Base-by-base conservation (phyloP, 2,888 invertebrate genomes). In the Ceratothoa steindachneri region DNA sequence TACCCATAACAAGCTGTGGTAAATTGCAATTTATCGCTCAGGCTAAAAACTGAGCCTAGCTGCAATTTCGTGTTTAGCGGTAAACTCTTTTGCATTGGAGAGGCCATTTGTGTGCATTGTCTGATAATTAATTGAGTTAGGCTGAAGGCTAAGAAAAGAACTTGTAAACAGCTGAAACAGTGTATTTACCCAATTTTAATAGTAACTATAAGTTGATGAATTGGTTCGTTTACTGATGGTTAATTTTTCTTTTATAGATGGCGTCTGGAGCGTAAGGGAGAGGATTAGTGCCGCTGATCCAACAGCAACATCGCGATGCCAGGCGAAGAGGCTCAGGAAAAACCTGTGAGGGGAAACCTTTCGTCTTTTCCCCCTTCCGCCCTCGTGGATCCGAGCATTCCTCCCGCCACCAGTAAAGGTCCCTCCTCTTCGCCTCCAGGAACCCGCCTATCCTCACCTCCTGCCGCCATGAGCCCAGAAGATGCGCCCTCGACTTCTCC, bases 401-500 rank as follows among this genome's bases (percentile, higher is more conserved):
- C 67, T 67, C 31, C 67, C 31, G 9, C 60, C 5, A n/a, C 9
- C 4, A 24, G 15, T 24, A 67, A 29, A 67, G n/a, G 30, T 67
- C n/a, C 67, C 60, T 70, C 66, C 28, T 68, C 68, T 51, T 71
- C 64, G 53, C 67, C 65, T 73, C 74, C 67, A 67, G 41, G 28
- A 5, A 29, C 28, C n/a, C 69, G 30, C 19, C 29, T 69, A 29
- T 55, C 29, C 22, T 71, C 67, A 51, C 31, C 55, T 69, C 30
- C 67, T 72, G 51, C 74, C 72, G 71, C 71, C 67, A 78, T 78
- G 78, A 78, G 78, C 73, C 78, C 78, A 22, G 78, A 78, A 75
- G 78, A 78, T 73, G 78, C 78, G 52, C 78, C 78, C 65, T 71
- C 75, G 24, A 78, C 78, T 67, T 78, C 78, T 71, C 78, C 78